phyloP scores from a whole-genome alignment of 1,140 invertebrate genomes.

The Triops longicaudatus region DNA sequence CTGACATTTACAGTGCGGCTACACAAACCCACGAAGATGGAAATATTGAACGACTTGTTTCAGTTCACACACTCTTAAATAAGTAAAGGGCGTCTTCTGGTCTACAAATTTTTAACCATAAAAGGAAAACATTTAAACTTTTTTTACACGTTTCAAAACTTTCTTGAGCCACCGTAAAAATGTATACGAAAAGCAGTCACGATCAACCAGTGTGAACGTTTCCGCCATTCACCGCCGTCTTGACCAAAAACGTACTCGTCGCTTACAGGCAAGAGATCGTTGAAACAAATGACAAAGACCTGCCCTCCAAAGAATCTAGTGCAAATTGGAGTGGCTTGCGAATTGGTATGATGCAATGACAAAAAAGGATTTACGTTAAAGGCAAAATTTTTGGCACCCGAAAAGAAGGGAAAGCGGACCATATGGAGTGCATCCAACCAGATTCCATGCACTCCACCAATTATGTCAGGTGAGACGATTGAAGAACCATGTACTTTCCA shows the following conservation, averaged over 20 bases:
- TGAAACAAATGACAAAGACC: too few species aligned
- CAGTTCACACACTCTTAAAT: not conserved
- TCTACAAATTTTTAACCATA: not conserved
- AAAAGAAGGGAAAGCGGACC: not conserved
- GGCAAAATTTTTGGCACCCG: not conserved
- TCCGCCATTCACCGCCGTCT: not conserved
- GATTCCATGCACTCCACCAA: not conserved
- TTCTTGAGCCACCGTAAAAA: not conserved
- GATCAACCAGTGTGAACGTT: not conserved
- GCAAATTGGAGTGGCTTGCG: not conserved
- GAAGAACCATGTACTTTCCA: not conserved
- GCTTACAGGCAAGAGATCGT: too few species aligned
- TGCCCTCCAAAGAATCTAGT: too few species aligned
- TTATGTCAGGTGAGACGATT: conserved; percentile 2
- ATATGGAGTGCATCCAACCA: conserved; percentile 14
- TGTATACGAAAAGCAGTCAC: not conserved
- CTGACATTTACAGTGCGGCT: not conserved
- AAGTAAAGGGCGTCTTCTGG: not conserved
- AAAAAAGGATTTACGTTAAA: not conserved
- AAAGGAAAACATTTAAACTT: not conserved
- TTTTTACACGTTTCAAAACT: not conserved
- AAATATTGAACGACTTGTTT: not conserved
- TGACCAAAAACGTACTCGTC: too few species aligned
- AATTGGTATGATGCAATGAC: not conserved
- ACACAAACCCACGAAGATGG: not conserved